Base-by-base conservation (phyloP, 2,888 invertebrate genomes). In the Rhaphigaster nebulosa region DNA sequence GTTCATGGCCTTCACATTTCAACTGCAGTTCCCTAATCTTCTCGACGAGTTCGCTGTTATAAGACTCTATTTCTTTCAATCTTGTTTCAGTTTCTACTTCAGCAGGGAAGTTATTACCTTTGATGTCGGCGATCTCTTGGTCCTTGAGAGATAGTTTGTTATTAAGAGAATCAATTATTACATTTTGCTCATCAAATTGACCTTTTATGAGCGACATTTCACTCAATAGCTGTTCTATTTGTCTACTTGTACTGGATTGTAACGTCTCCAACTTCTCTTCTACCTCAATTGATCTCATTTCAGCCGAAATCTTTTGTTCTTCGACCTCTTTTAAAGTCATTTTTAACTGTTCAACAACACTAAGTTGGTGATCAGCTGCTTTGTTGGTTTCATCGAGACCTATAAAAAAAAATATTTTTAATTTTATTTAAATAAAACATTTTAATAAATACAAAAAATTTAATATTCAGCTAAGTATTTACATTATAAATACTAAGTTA, bases 211-310 rank as follows among this genome's bases (percentile, higher is more conserved):
- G n/a, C 0, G 56, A 38, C 12, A 91, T 87, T 90, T 90, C 87
- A 18, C 50, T 41, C 20, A 52, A 54, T 29, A 90, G 50, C 50
- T 91, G 80, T 45, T 90, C 90, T 18, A 41, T 56, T 60, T 90
- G 90, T 38, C 20, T 38, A 41, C 45, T 50, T 34, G 34, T 29
- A 34, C 52, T 65, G 0, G 26, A n/a, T 56, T 87, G 87, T 60
- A 90, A 45, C 6, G 20, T 90, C 23, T 87, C 88, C 29, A 92
- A 76, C 91, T 91, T 92, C 91, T 97, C 97, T 93, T 98, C 97
- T 91, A 97, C 94, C 93, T 97, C 96, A 65, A 97, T 96, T 15
- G 96, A 96, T 92, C 96, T 96, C 93, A 97, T 96, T 94, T 97
- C 97, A 1, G 96, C 96, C 50, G 95, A 95, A n/a, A 97, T 96